Evolutionary conservation across 2,113 vertebrate genomes (phyloP), one percentile per base, ranked within the genome.

Genomic region (Chaetodon auriga): DNA sequence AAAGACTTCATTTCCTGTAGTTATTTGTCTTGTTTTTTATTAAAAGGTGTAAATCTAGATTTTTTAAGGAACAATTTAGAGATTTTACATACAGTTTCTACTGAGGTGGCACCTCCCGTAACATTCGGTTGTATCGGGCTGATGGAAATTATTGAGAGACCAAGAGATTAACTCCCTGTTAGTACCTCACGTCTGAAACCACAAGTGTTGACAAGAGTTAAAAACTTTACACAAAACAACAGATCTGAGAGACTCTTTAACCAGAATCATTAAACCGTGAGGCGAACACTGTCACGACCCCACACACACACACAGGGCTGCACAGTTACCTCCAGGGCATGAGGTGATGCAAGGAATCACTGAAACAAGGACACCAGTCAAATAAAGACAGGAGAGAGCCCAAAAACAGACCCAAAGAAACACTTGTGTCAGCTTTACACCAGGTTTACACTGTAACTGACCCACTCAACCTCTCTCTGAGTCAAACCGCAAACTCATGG

Each of bases 301-400:
- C 45, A 23, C 3, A 18, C 30, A 54, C 54, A 68, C 45, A 53
- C 4, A 4, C 1, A 4, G 21, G 2, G 19, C 43, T 38, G 18
- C 10, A 68, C 15, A 66, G 61, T 35, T 16, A 57, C 19, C 11
- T 63, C 12, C 14, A 57, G 62, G 12, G 41, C 15, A 30, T 2
- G 1, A 68, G 57, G 71, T 58, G 36, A 72, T 65, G 38, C 5
- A 41, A 41, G 8, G 15, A 87, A 84, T 66, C 48, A 75, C 18
- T 25, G 7, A 72, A 68, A 57, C 15, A 54, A 43, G 30, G 23
- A 63, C 19, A n/a, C 14, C 30, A 35, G 45, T 43, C 18, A 23
- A n/a, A 76, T 21, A 16, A 76, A n/a, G 19, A 55, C 35, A 35
- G 25, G 35, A 7, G 0, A 55, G 11, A 16, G 2, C 7, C 18